Evolutionary conservation across 2,888 invertebrate species (phyloP).

Genomic region (Andrena chrysosceles): DNA sequence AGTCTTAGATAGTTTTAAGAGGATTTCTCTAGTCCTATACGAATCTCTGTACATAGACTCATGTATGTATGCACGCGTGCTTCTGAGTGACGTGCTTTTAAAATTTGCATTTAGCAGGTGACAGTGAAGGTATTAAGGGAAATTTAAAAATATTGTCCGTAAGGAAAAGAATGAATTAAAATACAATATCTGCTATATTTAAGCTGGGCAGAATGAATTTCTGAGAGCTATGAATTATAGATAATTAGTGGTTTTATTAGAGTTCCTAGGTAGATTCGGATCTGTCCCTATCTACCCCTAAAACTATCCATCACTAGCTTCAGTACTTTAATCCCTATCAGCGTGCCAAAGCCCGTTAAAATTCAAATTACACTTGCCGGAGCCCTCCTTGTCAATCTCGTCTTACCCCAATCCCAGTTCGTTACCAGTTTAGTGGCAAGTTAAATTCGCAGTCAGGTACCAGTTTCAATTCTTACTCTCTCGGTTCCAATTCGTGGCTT

Average conservation of each 20-base stretch:
- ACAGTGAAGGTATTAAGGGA: too few species aligned
- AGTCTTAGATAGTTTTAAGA: conserved; percentile 27
- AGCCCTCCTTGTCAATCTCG: neutral
- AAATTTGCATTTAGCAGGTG: conserved; percentile 17
- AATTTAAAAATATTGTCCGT: too few species aligned
- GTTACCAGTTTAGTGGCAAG: neutral
- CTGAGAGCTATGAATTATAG: too few species aligned
- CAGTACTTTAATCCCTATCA: neutral
- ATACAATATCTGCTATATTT: too few species aligned
- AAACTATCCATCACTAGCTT: neutral
- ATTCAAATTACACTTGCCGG: neutral
- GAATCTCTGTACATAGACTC: neutral
- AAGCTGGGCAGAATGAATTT: too few species aligned
- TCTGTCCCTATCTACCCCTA: neutral
- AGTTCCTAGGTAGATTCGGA: too few species aligned
- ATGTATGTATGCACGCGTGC: neutral
- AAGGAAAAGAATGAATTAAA: too few species aligned
- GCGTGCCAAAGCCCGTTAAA: neutral
- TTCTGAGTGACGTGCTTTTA: conserved; percentile 7
- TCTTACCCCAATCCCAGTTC: neutral
- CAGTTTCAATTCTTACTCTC: neutral
- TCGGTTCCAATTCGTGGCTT: neutral
- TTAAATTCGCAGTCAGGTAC: neutral
- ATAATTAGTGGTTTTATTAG: too few species aligned
- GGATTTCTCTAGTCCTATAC: conserved; percentile 27